Conservation (phyloP, 2,888 invertebrate genomes). For the Drosophila antonietae region DNA sequence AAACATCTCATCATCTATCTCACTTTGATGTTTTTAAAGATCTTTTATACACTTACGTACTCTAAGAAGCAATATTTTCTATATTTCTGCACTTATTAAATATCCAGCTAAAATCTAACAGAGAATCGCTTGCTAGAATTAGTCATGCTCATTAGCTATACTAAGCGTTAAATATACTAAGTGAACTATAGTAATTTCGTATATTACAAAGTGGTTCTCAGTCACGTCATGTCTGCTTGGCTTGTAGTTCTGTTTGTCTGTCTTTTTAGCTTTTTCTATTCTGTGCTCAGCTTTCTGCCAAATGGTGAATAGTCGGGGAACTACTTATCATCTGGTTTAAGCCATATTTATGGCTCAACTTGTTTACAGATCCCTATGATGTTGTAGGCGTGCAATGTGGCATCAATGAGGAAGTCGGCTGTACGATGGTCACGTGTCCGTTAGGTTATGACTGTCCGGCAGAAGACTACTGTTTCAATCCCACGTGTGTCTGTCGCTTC, state of each 20-base stretch:
- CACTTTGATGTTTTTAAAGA: not conserved
- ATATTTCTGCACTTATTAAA: not conserved
- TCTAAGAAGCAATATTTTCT: not conserved
- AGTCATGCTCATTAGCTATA: slow-evolving; percentile 3
- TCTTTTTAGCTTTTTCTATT: not conserved
- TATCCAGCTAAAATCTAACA: not conserved
- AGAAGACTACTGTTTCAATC: slow-evolving; percentile 51
- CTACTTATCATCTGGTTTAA: not conserved
- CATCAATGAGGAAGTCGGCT: slow-evolving; percentile 54
- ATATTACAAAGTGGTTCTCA: not conserved
- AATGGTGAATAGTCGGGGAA: slow-evolving; percentile 26
- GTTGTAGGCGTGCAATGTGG: slow-evolving; percentile 46
- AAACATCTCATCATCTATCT: not conserved
- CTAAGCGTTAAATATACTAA: not conserved
- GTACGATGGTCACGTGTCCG: slow-evolving; percentile 42
- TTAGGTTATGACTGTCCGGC: slow-evolving; percentile 31
- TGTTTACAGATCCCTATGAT: slow-evolving; percentile 38
- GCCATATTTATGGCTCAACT: not conserved
- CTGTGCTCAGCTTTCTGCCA: not conserved
- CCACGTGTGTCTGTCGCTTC: slow-evolving; percentile 56
- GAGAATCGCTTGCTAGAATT: not conserved
- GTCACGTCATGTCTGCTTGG: slow-evolving; percentile 16
- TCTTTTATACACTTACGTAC: not conserved
- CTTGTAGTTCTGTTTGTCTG: not conserved
- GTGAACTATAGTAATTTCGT: not conserved